These are phyloP conservation scores for Beris chalybata DNA, from an alignment of 2,888 invertebrate genomes.

Conservation along the genomic window DNA sequence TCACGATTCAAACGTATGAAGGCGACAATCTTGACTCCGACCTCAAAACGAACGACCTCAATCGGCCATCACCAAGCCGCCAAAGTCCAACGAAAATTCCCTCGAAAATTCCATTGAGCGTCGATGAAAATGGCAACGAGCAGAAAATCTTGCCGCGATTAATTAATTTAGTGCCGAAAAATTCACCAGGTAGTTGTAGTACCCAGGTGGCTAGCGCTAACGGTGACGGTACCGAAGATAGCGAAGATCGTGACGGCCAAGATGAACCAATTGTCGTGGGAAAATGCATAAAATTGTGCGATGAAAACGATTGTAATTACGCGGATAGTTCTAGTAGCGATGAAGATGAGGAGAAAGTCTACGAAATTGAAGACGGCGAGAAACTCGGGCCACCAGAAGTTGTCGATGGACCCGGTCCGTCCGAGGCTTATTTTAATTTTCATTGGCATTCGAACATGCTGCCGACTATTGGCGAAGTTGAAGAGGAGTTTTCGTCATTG, in stretches of 20 bases:
- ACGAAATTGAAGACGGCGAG: conserved; percentile 55
- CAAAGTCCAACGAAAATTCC: conserved; percentile 20
- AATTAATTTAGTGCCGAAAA: conserved; percentile 73
- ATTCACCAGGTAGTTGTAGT: not conserved
- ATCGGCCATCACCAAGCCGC: conserved; percentile 7
- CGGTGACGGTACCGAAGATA: not conserved
- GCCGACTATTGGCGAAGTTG: conserved; percentile 56
- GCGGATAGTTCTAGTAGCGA: conserved; percentile 44
- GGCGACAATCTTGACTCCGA: conserved; percentile 47
- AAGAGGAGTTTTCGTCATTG: conserved; percentile 55
- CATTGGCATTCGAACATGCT: conserved; percentile 55
- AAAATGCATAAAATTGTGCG: conserved; percentile 51
- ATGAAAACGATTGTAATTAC: conserved; percentile 40
- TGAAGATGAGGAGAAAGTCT: conserved; percentile 49
- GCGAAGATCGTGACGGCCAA: conserved; percentile 10
- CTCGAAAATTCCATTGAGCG: conserved; percentile 15
- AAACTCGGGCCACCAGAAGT: conserved; percentile 55
- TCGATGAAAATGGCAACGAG: conserved; percentile 53
- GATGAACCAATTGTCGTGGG: conserved; percentile 41
- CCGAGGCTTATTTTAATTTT: conserved; percentile 56
- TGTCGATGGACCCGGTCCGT: conserved; percentile 54
- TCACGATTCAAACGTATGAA: conserved; percentile 55
- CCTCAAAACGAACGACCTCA: conserved; percentile 37
- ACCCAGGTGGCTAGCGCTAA: not conserved
- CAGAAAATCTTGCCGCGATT: conserved; percentile 64